A percentile compares a stretch with the other conserved stretches of the same genome.
Conservation (phyloP, 2,888 invertebrate species). For the Lochmaea crataegi region DNA sequence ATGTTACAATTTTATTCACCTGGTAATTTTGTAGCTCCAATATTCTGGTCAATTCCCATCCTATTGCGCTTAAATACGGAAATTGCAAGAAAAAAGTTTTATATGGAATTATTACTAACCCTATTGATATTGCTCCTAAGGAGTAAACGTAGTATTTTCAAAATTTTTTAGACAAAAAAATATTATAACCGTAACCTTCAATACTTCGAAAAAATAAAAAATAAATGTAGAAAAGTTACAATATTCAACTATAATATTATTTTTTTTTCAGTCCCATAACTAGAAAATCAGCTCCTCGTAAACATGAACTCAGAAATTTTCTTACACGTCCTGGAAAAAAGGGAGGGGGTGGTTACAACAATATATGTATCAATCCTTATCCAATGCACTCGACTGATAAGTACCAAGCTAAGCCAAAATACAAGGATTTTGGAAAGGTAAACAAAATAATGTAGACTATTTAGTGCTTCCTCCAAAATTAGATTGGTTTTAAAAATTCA, state of each 20-base stretch:
- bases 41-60: too few relatives aligned
- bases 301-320: conserved; percentile 48
- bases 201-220: neutral
- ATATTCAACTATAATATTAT: neutral
- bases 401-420: conserved; percentile 53
- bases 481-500: too few relatives aligned
- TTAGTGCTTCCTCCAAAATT: neutral
- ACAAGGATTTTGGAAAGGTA: conserved; percentile 51
- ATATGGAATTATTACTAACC: too few relatives aligned
- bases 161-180: too few relatives aligned
- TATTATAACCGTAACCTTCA: too few relatives aligned
- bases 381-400: conserved; percentile 59
- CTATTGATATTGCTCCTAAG: too few relatives aligned
- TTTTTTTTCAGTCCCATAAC: conserved; percentile 10
- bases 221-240: neutral
- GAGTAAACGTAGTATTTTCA: too few relatives aligned
- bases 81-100: too few relatives aligned
- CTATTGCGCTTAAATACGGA: too few relatives aligned
- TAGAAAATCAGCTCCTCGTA: conserved; percentile 23
- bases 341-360: conserved; percentile 68
- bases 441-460: neutral
- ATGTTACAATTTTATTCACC: too few relatives aligned
- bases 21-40: too few relatives aligned
- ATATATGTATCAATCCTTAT: conserved; percentile 67
- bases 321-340: conserved; percentile 62